These are phyloP conservation scores for Anser cygnoides DNA, from an alignment of 2,113 vertebrate genomes.

Conservation along the genomic window DNA sequence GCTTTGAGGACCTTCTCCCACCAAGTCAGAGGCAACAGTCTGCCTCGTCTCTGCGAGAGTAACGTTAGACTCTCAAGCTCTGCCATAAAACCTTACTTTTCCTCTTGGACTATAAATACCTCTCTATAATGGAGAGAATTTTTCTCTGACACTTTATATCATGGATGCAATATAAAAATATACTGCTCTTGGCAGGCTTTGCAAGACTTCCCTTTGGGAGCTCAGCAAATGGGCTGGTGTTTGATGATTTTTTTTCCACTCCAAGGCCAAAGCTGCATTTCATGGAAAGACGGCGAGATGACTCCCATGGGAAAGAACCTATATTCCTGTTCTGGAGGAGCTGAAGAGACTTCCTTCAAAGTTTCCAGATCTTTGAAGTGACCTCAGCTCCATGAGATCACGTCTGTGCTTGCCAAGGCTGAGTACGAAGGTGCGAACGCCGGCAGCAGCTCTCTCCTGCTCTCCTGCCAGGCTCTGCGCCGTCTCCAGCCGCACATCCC, in stretches of 20 bases:
- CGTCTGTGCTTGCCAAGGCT: background rate
- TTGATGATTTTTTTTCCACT: background rate
- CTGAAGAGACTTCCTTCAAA: slow-evolving; percentile 7
- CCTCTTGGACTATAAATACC: background rate
- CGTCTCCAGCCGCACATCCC: background rate
- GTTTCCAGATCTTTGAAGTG: slow-evolving; percentile 12
- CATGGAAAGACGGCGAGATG: background rate
- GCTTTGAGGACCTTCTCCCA: background rate
- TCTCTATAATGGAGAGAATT: background rate
- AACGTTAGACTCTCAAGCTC: background rate
- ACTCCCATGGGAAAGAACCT: slow-evolving; percentile 12
- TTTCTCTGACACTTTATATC: slow-evolving; percentile 30
- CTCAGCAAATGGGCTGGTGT: background rate
- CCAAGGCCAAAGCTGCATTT: background rate
- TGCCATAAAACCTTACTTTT: background rate
- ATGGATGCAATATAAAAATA: slow-evolving; percentile 35
- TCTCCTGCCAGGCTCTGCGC: background rate
- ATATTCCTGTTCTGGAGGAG: background rate
- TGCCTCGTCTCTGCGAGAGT: background rate
- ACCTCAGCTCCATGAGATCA: background rate
- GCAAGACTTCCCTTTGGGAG: slow-evolving; percentile 15
- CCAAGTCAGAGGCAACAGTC: background rate
- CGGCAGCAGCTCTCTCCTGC: background rate
- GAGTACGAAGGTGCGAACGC: background rate
- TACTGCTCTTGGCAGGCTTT: background rate